Percentiles rank a stretch among this genome's conserved stretches.
Conservation (phyloP, 2,888 invertebrate genomes). For the Mesorhabditis spiculigera region DNA sequence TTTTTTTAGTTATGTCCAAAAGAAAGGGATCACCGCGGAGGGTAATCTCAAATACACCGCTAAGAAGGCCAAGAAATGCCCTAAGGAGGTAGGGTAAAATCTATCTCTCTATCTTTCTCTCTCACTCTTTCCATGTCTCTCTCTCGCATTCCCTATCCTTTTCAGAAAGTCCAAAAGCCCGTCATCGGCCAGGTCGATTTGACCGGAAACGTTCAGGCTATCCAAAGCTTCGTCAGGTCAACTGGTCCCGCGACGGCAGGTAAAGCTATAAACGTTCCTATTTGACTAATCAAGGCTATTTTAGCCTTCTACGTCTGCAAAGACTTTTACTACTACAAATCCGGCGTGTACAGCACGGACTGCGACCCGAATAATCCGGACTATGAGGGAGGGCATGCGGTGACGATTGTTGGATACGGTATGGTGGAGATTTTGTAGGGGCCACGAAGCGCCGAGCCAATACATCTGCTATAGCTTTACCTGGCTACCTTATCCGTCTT, state of each 20-base stretch:
- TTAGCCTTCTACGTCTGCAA: not conserved
- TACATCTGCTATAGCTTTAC: not conserved
- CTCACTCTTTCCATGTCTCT: too few species aligned
- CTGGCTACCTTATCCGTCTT: not conserved
- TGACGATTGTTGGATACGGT: conserved; percentile 6
- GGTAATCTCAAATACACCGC: too few species aligned
- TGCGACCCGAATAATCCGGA: not conserved
- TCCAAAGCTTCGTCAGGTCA: not conserved
- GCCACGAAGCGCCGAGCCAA: not conserved
- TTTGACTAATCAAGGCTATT: too few species aligned
- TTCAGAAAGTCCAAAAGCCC: not conserved
- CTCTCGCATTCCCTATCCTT: too few species aligned
- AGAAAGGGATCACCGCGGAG: too few species aligned
- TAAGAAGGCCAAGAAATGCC: too few species aligned
- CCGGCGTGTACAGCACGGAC: conserved; percentile 3
- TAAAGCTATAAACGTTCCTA: not conserved
- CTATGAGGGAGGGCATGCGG: not conserved
- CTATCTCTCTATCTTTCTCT: too few species aligned
- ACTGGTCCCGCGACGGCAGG: not conserved
- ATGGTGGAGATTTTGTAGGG: not conserved
- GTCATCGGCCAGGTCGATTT: not conserved
- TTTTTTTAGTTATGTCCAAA: too few species aligned
- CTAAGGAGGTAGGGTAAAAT: too few species aligned
- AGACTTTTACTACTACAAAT: not conserved
- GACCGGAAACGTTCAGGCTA: not conserved